Evolutionary conservation across 2,888 invertebrate species (phyloP), one percentile per base, ranked within the genome.

Genomic region (Acanthosepion pharaonis): DNA sequence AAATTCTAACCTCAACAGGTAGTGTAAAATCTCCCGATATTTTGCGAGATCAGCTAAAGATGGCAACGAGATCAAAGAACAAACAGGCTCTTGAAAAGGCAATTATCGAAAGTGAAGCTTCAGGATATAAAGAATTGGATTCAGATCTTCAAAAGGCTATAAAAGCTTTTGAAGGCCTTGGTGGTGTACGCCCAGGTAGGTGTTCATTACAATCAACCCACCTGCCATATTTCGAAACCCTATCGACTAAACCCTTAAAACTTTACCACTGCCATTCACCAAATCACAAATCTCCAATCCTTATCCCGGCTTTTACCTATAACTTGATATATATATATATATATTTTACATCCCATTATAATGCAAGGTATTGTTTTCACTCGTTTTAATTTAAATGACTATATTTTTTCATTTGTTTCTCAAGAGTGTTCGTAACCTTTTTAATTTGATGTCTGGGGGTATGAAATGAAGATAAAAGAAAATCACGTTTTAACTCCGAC

Each of bases 101-200:
- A 5, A 92, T 92, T 92, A 49, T 49, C 25, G 92, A 92, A 92
- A 49, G 49, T 48, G 92, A 92, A 49, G 92, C 92, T 48, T 48
- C 92, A 28, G 51, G 51, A 42, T 92, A 28, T 49, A 48, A 48
- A 92, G 92, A 92, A 48, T 28, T 92, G 48, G 92, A 92, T 49
- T 25, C 25, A 25, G 92, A 92, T 48, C 49, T 92, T 28, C 51
- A 92, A 48, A 48, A 92, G 28, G 92, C 92, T 49, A 92, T 49
- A 92, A 11, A 48, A 48, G 11, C 4, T 11, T 51, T 92, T 51
- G 51, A 92, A 11, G 6, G 49, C 33, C 49, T 92, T 11, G 92
- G 51, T 11, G 51, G 92, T 92, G 92, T 48, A n/a, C 92, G 92
- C 23, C 5, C 92, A 92, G 92, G 92, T 92, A 92, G n/a, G 78